Percentiles rank a stretch among this genome's conserved stretches.
Evolutionary conservation across 2,888 invertebrate genomes (phyloP).

Genomic region (Campaea margaritaria): DNA sequence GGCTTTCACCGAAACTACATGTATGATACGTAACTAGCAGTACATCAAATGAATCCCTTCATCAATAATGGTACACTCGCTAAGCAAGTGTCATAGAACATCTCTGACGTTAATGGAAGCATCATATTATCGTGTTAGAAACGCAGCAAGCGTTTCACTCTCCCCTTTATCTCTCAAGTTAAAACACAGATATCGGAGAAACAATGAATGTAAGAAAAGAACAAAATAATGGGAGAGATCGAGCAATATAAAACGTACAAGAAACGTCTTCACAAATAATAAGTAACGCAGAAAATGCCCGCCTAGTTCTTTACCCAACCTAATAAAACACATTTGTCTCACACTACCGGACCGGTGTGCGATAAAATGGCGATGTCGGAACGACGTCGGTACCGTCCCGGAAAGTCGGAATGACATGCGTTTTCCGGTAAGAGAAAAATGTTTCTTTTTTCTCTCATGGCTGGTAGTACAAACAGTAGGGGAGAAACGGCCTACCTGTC

Average conservation of each 20-base stretch:
- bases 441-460: conserved; percentile 35
- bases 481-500: background rate
- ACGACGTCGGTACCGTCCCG: conserved; percentile 47
- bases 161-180: too few species aligned
- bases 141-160: too few species aligned
- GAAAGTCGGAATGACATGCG: conserved; percentile 55
- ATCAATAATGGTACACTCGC: too few species aligned
- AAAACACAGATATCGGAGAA: too few species aligned
- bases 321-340: conserved; percentile 55
- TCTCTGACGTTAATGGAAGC: too few species aligned
- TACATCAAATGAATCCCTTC: too few species aligned
- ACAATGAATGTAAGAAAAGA: too few species aligned
- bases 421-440: conserved; percentile 55
- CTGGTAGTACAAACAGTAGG: conserved; percentile 16
- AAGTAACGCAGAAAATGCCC: conserved; percentile 21
- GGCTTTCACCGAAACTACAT: too few species aligned
- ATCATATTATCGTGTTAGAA: too few species aligned
- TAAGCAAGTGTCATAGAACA: too few species aligned
- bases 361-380: conserved; percentile 50
- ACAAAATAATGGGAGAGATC: too few species aligned
- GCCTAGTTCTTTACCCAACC: conserved; percentile 32
- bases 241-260: background rate
- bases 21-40: too few species aligned
- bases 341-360: conserved; percentile 37
- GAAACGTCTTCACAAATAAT: conserved; percentile 1